These are phyloP conservation scores for Napeogenes sylphis DNA, from an alignment of 2,888 invertebrate species.

Conservation along the genomic window DNA sequence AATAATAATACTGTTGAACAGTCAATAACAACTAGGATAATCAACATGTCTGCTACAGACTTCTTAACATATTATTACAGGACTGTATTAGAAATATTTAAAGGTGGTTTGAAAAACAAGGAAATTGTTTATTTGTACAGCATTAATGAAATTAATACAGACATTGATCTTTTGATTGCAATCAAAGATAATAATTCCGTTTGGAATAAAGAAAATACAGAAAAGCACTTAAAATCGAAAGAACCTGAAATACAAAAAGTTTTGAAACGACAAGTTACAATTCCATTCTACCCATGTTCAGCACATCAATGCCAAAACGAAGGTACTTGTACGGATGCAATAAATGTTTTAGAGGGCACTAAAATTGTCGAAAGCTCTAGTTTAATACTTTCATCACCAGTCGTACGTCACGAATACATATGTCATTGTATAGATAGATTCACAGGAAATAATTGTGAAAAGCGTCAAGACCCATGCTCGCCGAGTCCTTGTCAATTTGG, in stretches of 20 bases:
- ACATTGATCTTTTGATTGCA: slow-evolving; percentile 85
- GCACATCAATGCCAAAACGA: slow-evolving; percentile 86
- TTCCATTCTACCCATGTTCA: slow-evolving; percentile 89
- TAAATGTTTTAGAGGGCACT: slow-evolving; percentile 82
- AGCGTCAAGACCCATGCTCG: slow-evolving; percentile 92
- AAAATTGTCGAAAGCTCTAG: slow-evolving; percentile 89
- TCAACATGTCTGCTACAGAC: slow-evolving; percentile 83
- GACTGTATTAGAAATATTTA: slow-evolving; percentile 83
- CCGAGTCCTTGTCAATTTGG: slow-evolving; percentile 92
- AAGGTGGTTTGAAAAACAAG: slow-evolving; percentile 79
- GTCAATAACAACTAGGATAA: slow-evolving; percentile 86
- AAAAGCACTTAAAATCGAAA: slow-evolving; percentile 81
- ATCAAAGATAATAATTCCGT: slow-evolving; percentile 79
- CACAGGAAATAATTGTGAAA: slow-evolving; percentile 88
- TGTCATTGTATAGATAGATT: slow-evolving; percentile 92
- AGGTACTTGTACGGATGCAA: slow-evolving; percentile 85
- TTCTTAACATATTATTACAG: slow-evolving; percentile 89
- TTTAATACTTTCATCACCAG: slow-evolving; percentile 89
- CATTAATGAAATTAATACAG: slow-evolving; percentile 81
- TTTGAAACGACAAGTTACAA: slow-evolving; percentile 78
- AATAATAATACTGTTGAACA: slow-evolving; percentile 89
- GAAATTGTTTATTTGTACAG: slow-evolving; percentile 85
- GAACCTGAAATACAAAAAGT: slow-evolving; percentile 80
- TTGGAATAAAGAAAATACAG: slow-evolving; percentile 80
- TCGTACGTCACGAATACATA: slow-evolving; percentile 85